A percentile compares a stretch with the other conserved stretches of the same genome.
These are phyloP conservation scores for Drosophila ochracea DNA, from an alignment of 2,888 invertebrate species.

Conservation along the genomic window DNA sequence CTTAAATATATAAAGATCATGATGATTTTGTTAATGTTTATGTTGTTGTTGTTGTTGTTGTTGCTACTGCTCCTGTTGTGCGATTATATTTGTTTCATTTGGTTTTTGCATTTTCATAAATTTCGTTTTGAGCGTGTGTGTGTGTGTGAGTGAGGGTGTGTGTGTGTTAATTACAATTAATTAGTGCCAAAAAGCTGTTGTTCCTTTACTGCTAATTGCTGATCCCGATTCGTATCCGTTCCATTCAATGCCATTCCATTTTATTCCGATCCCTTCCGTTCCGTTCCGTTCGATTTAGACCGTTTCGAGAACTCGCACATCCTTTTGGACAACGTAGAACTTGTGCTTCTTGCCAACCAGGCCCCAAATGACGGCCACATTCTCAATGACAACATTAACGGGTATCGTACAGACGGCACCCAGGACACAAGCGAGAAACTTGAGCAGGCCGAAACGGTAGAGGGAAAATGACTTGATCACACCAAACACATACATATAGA, in stretches of 20 bases:
- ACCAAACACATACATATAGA: conserved; percentile 99
- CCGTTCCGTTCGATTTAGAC: conserved; percentile 52
- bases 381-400: conserved; percentile 97
- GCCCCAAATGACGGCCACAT: conserved; percentile 97
- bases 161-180: conserved; percentile 39
- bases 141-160: conserved; percentile 29
- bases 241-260: not conserved
- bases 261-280: not conserved
- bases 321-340: conserved; percentile 98
- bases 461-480: conserved; percentile 98
- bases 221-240: not conserved
- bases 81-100: conserved; percentile 53
- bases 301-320: conserved; percentile 89
- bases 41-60: conserved; percentile 8
- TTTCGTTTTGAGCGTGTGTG: conserved; percentile 20
- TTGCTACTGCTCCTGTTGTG: conserved; percentile 42
- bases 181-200: conserved; percentile 17
- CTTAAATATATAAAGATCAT: conserved; percentile 55
- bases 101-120: conserved; percentile 42
- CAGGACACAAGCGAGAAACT: conserved; percentile 92
- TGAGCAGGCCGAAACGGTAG: conserved; percentile 92
- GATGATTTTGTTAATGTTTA: conserved; percentile 28
- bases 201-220: not conserved
- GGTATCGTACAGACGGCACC: conserved; percentile 97
- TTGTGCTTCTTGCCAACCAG: conserved; percentile 97